Conservation (phyloP, 2,888 invertebrate genomes). For the Chymomyza amoena region DNA sequence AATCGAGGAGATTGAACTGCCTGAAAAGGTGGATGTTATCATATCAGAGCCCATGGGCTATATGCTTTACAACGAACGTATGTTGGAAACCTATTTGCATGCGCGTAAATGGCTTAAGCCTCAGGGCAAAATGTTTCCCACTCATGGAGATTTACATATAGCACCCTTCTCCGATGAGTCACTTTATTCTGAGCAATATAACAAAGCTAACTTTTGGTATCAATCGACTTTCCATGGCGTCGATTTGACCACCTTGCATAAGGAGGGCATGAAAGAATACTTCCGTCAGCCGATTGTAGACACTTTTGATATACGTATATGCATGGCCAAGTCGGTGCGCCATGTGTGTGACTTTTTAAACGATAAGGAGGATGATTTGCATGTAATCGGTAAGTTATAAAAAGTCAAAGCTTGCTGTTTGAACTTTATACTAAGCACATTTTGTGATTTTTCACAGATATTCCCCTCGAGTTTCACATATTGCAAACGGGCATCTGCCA, state of each 20-base stretch:
- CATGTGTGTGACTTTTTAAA: conserved; percentile 96
- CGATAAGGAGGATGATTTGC: conserved; percentile 95
- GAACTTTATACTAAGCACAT: neutral
- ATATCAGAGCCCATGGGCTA: conserved; percentile 99
- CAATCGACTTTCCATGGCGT: conserved; percentile 99
- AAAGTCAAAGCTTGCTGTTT: neutral
- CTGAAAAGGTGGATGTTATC: conserved; percentile 97
- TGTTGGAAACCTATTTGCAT: conserved; percentile 99
- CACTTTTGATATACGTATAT: conserved; percentile 98
- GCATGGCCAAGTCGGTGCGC: conserved; percentile 95
- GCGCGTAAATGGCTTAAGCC: conserved; percentile 98
- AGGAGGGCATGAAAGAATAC: conserved; percentile 97
- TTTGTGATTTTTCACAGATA: conserved; percentile 80
- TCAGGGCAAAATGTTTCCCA: conserved; percentile 97
- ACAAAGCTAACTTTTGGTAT: conserved; percentile 99
- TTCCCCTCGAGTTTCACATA: conserved; percentile 95
- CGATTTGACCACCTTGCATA: conserved; percentile 93
- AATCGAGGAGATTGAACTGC: conserved; percentile 97
- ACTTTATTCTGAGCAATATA: conserved; percentile 97
- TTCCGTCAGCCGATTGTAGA: conserved; percentile 99
- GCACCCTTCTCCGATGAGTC: conserved; percentile 99
- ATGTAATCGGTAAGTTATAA: conserved; percentile 85
- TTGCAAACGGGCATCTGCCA: conserved; percentile 96
- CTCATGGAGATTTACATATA: conserved; percentile 96
- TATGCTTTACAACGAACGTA: conserved; percentile 99